A percentile compares a stretch with the other conserved stretches of the same genome.
phyloP scores from a whole-genome alignment of 1,140 invertebrate species.

The Samia ricini region DNA sequence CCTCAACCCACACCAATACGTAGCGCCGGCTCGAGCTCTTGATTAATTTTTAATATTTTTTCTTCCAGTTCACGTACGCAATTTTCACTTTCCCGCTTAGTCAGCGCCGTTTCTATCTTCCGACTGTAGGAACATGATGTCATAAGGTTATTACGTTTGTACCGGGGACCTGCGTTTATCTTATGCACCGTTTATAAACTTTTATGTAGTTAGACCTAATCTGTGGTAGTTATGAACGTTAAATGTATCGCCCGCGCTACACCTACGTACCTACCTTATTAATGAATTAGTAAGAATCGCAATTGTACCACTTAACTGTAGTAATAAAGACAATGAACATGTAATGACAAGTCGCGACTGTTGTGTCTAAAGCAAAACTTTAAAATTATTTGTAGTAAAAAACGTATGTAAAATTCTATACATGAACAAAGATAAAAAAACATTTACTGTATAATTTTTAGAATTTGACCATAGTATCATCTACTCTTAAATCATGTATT shows the following conservation, averaged over 20 bases:
- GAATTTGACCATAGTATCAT: too few species aligned
- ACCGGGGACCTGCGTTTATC: constrained; percentile 19
- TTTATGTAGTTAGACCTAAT: constrained; percentile 60
- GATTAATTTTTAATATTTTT: constrained; percentile 78
- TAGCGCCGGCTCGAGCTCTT: constrained; percentile 41
- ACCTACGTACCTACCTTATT: constrained; percentile 73
- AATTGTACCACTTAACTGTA: constrained; percentile 53
- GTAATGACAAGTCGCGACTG: constrained; percentile 38
- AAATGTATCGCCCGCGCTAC: constrained; percentile 70
- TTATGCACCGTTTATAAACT: constrained; percentile 18
- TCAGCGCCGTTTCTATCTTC: constrained; percentile 38
- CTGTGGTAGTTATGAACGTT: constrained; percentile 50
- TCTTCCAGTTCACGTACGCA: constrained; percentile 74
- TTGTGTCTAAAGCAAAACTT: neutral
- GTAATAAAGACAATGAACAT: constrained; percentile 58
- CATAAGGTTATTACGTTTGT: constrained; percentile 26
- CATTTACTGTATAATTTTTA: too few species aligned
- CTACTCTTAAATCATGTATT: too few species aligned
- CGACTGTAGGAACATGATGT: constrained; percentile 35
- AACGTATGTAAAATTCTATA: constrained; percentile 7
- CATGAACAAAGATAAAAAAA: neutral
- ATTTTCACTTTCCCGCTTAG: constrained; percentile 71
- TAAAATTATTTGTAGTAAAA: neutral
- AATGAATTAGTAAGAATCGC: constrained; percentile 70
- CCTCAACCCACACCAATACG: constrained; percentile 18